Base-by-base conservation (phyloP, 2,113 vertebrate species). In the Nothocercus nigrocapillus region DNA sequence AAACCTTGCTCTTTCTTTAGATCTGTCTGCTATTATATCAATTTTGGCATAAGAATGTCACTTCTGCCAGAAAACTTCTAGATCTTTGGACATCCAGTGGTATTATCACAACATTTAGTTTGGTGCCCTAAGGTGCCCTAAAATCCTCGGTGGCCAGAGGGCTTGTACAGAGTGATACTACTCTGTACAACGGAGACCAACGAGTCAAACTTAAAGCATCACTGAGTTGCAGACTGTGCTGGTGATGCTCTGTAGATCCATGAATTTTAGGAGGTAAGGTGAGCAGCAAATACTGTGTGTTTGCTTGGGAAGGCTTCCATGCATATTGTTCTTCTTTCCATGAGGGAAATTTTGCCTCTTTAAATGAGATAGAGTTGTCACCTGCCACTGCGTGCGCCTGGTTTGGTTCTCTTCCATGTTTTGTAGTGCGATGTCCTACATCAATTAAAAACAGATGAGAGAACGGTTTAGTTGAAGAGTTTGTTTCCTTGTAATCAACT, bases 401-500 rank as follows among this genome's bases (percentile, higher is more conserved):
- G 88, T 95, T 96, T 95, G 81, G 67, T 64, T 91, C 91, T 89
- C 87, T 93, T 45, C 69, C 59, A 62, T 19, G 27, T 86, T 95
- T 97, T 94, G 61, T 82, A 95, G 76, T 80, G 81, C 53, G 77
- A 79, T 94, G 93, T 94, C 94, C 85, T 95, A 92, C 95, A 93
- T 97, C 97, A 97, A 89, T 97, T 97, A 92, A 95, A 96, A 97
- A 96, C 95, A 97, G 95, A 97, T 85, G 93, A 97, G 91, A 96
- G 88, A 96, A 97, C 18, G 45, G 80, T 93, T 97, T 97, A 95
- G 64, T 77, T 83, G 94, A 96, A 96, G 95, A 97, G 85, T 97
- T 96, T 97, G 90, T 94, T 97, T 97, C 94, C 95, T 97, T 97
- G 95, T 97, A 98, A 98, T 97, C 97, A 98, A 96, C 96, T 96